Evolutionary conservation across 2,888 invertebrate genomes (phyloP).

Genomic region (Acrobasis suavella): DNA sequence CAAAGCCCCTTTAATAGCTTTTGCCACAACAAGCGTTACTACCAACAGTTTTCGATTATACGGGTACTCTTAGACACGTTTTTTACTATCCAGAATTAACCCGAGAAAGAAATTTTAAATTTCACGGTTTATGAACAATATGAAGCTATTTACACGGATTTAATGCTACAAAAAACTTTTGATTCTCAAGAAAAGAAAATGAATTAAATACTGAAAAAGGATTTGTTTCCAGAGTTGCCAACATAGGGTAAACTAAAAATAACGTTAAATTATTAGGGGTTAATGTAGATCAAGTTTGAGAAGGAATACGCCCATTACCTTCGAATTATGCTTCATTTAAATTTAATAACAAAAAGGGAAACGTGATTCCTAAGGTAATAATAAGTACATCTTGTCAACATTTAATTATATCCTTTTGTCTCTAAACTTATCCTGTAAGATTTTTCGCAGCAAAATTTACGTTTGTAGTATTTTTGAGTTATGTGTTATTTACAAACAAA

Average conservation of each 20-base stretch:
- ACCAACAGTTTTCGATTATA: background rate
- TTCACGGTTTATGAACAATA: background rate
- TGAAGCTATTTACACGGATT: slow-evolving; percentile 31
- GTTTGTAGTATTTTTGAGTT: no score
- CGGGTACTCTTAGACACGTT: background rate
- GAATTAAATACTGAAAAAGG: slow-evolving; percentile 30
- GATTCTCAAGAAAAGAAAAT: slow-evolving; percentile 20
- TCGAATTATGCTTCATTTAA: slow-evolving; percentile 34
- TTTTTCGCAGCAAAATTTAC: no score
- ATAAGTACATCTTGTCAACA: no score
- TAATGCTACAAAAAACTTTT: slow-evolving; percentile 22
- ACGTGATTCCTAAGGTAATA: background rate
- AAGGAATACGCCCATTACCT: slow-evolving; percentile 44
- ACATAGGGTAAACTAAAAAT: slow-evolving; percentile 34
- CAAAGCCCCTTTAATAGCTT: background rate
- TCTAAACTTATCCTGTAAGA: no score
- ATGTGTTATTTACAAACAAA: no score
- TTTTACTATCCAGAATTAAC: background rate
- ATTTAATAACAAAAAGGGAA: background rate
- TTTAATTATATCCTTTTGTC: no score
- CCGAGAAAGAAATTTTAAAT: background rate
- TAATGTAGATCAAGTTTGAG: slow-evolving; percentile 45
- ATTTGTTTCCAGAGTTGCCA: slow-evolving; percentile 39
- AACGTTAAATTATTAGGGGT: slow-evolving; percentile 47
- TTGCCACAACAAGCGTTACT: background rate